Conservation (phyloP, 2,888 invertebrate genomes). For the Tipula confusa region DNA sequence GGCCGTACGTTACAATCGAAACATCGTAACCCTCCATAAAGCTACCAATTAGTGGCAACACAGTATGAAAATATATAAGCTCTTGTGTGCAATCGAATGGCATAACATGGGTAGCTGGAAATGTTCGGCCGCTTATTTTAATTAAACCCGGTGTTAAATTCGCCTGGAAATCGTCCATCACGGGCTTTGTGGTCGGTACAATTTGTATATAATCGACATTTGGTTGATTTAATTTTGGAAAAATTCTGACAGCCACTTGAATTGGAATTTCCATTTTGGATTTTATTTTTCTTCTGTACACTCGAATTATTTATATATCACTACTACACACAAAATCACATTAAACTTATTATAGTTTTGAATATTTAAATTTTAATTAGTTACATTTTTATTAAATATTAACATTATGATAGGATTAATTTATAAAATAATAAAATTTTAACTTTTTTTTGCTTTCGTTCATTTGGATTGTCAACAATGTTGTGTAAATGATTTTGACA, state of each 20-base stretch:
- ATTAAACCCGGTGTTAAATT: slow-evolving; percentile 43
- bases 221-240: slow-evolving; percentile 54
- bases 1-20: slow-evolving; percentile 67
- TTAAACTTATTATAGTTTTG: background rate
- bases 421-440: background rate
- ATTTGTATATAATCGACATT: slow-evolving; percentile 52
- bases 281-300: background rate
- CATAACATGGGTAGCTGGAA: slow-evolving; percentile 55
- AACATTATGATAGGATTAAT: background rate
- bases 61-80: slow-evolving; percentile 60
- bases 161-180: slow-evolving; percentile 43
- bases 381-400: background rate
- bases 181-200: slow-evolving; percentile 55
- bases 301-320: background rate
- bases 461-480: background rate
- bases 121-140: slow-evolving; percentile 47
- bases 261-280: slow-evolving; percentile 64
- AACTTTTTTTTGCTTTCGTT: background rate
- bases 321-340: background rate
- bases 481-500: background rate
- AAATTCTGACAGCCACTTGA: slow-evolving; percentile 66
- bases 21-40: slow-evolving; percentile 71
- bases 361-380: background rate
- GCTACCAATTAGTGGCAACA: slow-evolving; percentile 62
- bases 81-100: slow-evolving; percentile 61